Percentiles rank a stretch among this genome's conserved stretches.
Conservation (phyloP, 2,113 vertebrate species). For the Crotalus tigris region DNA sequence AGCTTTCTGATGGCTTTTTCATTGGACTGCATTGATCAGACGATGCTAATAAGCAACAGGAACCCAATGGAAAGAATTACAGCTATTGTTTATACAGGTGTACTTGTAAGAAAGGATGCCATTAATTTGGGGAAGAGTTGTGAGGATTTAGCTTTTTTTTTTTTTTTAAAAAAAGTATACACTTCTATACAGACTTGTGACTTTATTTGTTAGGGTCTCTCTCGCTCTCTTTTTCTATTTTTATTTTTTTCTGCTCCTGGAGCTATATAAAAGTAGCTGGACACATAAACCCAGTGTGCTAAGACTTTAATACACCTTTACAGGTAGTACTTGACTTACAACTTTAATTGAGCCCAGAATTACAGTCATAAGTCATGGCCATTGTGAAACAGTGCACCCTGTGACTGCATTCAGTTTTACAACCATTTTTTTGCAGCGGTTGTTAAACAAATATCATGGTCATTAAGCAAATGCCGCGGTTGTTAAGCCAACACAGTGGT, state of each 20-base stretch:
- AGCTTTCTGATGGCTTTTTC: conserved; percentile 5
- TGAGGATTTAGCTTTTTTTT: neutral
- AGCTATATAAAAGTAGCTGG: neutral
- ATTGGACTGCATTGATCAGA: neutral
- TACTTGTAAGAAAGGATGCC: neutral
- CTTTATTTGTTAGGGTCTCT: neutral
- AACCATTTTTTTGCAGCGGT: neutral
- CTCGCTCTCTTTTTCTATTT: neutral
- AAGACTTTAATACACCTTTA: neutral
- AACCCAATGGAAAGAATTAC: conserved; percentile 2
- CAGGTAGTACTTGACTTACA: neutral
- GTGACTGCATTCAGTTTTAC: neutral
- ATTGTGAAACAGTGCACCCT: neutral
- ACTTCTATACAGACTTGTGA: neutral
- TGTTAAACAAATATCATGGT: neutral
- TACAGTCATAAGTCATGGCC: neutral
- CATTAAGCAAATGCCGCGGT: neutral
- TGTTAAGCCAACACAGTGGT: neutral
- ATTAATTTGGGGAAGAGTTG: neutral
- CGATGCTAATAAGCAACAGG: neutral
- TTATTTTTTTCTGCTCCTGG: neutral
- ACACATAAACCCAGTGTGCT: neutral
- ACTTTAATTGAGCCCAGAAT: neutral
- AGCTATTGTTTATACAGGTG: neutral
- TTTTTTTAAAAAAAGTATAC: neutral